Evolutionary conservation across 2,888 invertebrate species (phyloP).

Genomic region (Trichogramma evanescens): DNA sequence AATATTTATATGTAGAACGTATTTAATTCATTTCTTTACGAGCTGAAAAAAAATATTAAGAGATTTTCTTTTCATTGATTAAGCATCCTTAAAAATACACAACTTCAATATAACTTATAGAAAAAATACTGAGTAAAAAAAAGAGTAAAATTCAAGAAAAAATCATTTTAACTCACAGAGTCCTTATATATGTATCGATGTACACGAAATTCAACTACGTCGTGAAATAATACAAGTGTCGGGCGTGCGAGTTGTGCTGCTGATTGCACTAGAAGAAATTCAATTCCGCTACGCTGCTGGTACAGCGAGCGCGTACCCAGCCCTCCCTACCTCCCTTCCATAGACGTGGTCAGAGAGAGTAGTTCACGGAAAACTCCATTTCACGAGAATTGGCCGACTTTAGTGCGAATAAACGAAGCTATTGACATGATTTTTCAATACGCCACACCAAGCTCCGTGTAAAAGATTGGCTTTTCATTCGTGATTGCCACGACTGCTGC

Average conservation of each 20-base stretch:
- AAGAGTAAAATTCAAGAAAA: neutral
- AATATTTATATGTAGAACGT: too few relatives aligned
- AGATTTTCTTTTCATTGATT: too few relatives aligned
- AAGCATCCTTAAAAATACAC: too few relatives aligned
- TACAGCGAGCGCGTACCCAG: neutral
- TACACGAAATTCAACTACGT: neutral
- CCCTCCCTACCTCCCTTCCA: neutral
- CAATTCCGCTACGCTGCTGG: constrained; percentile 22
- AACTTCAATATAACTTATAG: neutral
- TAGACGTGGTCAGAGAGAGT: neutral
- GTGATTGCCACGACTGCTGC: too few relatives aligned
- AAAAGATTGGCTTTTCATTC: constrained; percentile 2
- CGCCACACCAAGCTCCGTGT: neutral
- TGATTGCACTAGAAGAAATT: constrained; percentile 28
- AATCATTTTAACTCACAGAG: neutral
- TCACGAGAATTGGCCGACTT: constrained; percentile 10
- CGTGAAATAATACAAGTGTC: constrained; percentile 23
- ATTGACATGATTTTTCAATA: constrained; percentile 14
- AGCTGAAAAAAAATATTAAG: too few relatives aligned
- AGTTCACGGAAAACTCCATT: constrained; percentile 7
- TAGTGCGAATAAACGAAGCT: constrained; percentile 13
- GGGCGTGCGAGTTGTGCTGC: constrained; percentile 7
- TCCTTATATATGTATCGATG: too few relatives aligned
- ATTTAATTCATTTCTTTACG: too few relatives aligned
- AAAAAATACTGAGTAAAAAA: neutral